Evolutionary conservation across 1,140 invertebrate genomes (phyloP).

Genomic region (Euwallacea similis): DNA sequence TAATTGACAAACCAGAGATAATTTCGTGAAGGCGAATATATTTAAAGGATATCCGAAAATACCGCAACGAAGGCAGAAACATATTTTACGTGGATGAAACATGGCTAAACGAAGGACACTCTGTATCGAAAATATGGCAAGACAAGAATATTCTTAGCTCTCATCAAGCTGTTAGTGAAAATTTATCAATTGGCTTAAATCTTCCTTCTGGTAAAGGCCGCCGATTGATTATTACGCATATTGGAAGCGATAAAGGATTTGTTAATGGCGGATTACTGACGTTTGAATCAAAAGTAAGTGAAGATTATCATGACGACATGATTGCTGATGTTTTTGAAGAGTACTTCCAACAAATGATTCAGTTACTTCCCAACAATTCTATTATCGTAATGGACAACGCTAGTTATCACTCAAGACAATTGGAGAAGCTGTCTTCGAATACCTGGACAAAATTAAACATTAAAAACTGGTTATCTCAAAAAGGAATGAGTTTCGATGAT

Average conservation of each 20-base stretch:
- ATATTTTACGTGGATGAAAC: slow-evolving; percentile 17
- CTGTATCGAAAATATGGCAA: slow-evolving; percentile 39
- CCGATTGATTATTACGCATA: slow-evolving; percentile 37
- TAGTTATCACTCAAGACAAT: no score
- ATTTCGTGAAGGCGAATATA: no score
- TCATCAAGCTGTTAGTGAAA: slow-evolving; percentile 34
- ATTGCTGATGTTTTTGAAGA: no score
- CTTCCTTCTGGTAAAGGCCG: slow-evolving; percentile 39
- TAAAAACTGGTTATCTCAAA: no score
- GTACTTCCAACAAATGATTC: no score
- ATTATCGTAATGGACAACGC: no score
- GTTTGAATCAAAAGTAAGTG: slow-evolving; percentile 31
- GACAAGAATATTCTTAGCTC: slow-evolving; percentile 33
- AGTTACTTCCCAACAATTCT: no score
- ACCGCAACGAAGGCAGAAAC: not conserved
- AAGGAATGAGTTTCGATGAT: no score
- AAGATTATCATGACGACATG: slow-evolving; percentile 41
- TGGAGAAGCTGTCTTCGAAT: no score
- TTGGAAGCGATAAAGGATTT: slow-evolving; percentile 36
- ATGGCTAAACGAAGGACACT: slow-evolving; percentile 37
- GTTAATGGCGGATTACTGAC: slow-evolving; percentile 29
- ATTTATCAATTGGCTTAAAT: slow-evolving; percentile 38
- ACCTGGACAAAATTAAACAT: no score
- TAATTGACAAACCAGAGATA: slow-evolving; percentile 33
- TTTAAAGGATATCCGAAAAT: not conserved